These are phyloP conservation scores for Melipona beecheii DNA, from an alignment of 2,888 invertebrate genomes.

Conservation along the genomic window DNA sequence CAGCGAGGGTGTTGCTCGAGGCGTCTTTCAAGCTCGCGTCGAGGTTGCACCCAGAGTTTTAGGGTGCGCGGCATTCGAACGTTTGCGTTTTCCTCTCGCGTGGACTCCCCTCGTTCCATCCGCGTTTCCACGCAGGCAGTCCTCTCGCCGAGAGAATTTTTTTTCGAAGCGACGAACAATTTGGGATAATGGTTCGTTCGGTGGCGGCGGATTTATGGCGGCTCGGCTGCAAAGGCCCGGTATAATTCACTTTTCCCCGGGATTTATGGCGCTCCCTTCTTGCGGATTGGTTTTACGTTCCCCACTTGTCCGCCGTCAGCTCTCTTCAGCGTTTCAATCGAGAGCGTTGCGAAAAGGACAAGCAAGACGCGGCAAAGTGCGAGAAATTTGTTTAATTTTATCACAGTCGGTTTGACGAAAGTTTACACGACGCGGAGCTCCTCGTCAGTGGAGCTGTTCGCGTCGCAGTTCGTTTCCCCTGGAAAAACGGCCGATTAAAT, in stretches of 20 bases:
- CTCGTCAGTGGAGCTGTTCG: too few species aligned
- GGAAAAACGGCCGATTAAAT: background rate
- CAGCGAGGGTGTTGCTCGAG: conserved; percentile 40
- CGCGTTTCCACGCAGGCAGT: background rate
- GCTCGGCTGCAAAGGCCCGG: background rate
- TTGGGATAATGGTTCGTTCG: conserved; percentile 24
- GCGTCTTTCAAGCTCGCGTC: conserved; percentile 30
- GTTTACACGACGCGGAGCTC: background rate
- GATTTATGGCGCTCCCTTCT: background rate
- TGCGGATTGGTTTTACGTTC: background rate
- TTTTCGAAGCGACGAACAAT: conserved; percentile 11
- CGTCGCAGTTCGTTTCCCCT: background rate
- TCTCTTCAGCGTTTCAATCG: background rate
- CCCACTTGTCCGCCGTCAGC: background rate
- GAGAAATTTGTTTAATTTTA: background rate
- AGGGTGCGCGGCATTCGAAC: conserved; percentile 17
- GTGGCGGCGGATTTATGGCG: conserved; percentile 14
- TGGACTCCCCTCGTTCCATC: conserved; percentile 11
- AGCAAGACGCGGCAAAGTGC: too few species aligned
- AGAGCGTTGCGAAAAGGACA: too few species aligned
- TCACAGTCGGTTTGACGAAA: background rate
- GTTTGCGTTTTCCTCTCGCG: conserved; percentile 27
- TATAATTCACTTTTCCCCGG: conserved; percentile 11
- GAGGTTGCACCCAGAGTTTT: conserved; percentile 26
- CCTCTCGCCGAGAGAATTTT: background rate